Evolutionary conservation across 2,113 vertebrate genomes (phyloP).

Genomic region (Glaucidium brasilianum): DNA sequence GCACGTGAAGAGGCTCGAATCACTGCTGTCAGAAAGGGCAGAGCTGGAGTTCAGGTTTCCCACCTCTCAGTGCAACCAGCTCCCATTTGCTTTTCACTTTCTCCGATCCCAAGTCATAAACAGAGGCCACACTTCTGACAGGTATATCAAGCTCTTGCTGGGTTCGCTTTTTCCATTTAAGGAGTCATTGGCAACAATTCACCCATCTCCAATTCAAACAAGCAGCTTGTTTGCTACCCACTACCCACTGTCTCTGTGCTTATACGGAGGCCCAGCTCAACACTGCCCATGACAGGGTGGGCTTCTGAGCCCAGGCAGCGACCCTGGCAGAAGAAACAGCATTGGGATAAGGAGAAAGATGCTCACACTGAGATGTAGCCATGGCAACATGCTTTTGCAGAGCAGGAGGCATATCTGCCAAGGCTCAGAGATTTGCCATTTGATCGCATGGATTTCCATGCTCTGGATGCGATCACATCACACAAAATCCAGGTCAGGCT

Average conservation of each 20-base stretch:
- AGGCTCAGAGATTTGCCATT: slow-evolving; percentile 67
- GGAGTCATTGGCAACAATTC: background rate
- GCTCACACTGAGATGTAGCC: slow-evolving; percentile 62
- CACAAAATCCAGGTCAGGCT: slow-evolving; percentile 66
- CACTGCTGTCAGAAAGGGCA: background rate
- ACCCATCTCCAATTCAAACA: background rate
- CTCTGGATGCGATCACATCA: slow-evolving; percentile 63
- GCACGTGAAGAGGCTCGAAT: background rate
- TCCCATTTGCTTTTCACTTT: background rate
- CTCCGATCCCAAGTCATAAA: background rate
- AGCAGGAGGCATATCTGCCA: slow-evolving; percentile 67
- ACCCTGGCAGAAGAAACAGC: slow-evolving; percentile 42
- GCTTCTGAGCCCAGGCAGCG: slow-evolving; percentile 2
- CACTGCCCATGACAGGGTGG: background rate
- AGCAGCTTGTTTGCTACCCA: background rate
- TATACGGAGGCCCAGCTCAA: background rate
- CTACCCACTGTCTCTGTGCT: background rate
- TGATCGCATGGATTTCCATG: slow-evolving; percentile 62
- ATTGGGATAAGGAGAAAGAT: slow-evolving; percentile 38
- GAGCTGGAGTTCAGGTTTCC: background rate
- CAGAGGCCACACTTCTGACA: background rate
- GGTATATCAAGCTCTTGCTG: background rate
- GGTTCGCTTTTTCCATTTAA: background rate
- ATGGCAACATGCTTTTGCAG: slow-evolving; percentile 66
- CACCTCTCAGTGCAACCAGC: background rate